These are phyloP conservation scores for Pristiophorus japonicus DNA, from an alignment of 2,113 vertebrate genomes.

Conservation along the genomic window DNA sequence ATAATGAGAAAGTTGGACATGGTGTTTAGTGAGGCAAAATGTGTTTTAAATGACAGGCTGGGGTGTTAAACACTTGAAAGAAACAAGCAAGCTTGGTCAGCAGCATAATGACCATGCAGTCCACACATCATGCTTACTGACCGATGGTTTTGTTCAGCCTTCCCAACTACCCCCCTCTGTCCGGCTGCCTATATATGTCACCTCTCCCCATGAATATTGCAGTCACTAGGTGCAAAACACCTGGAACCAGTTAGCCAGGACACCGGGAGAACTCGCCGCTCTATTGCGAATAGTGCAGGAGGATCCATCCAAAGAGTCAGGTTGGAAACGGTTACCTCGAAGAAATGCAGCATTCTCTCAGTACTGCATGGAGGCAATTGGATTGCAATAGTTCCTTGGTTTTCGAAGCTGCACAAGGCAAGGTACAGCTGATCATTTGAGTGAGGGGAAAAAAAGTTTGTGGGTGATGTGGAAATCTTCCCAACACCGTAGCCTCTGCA, in stretches of 20 bases:
- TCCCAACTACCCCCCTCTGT: no score
- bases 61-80: background rate
- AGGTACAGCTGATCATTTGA: background rate
- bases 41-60: background rate
- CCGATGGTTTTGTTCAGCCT: background rate
- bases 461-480: background rate
- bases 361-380: background rate
- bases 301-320: background rate
- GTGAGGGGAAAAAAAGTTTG: background rate
- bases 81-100: background rate
- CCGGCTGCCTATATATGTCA: no score
- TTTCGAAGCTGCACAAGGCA: background rate
- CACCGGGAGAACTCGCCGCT: background rate
- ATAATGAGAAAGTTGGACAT: background rate
- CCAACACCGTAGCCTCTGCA: background rate
- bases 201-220: no score
- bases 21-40: background rate
- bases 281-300: background rate
- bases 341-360: background rate
- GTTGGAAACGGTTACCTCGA: no score
- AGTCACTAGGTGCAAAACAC: background rate
- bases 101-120: background rate
- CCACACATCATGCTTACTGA: background rate
- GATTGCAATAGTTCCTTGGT: background rate
- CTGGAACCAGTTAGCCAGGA: background rate